Conservation (phyloP, 2,797 vertebrate species). For the Myiotriccus ornatus region DNA sequence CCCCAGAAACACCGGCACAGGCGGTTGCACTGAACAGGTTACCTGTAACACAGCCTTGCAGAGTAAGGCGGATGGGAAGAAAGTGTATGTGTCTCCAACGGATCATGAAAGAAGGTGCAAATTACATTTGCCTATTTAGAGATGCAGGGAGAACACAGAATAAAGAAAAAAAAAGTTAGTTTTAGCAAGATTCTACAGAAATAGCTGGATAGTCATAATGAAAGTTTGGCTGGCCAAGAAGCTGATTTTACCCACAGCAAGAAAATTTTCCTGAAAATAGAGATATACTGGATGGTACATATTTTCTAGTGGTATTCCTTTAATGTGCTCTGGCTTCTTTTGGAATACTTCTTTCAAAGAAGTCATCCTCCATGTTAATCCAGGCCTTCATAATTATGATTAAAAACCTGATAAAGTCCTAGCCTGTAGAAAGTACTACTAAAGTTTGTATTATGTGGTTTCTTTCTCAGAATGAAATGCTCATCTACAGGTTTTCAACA, state of each 20-base stretch:
- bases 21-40: not conserved
- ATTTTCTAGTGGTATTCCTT: not conserved
- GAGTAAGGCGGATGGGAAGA: not conserved
- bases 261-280: not conserved
- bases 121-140: not conserved
- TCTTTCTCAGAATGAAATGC: not conserved
- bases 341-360: not conserved
- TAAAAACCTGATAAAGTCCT: not conserved
- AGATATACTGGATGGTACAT: not conserved
- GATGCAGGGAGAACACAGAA: not conserved
- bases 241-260: not conserved
- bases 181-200: not conserved
- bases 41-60: not conserved
- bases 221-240: not conserved
- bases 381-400: not conserved
- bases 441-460: not conserved
- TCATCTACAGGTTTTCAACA: not conserved
- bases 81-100: not conserved
- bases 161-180: not conserved
- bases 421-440: not conserved
- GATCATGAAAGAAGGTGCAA: not conserved
- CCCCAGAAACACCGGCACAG: not conserved
- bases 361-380: not conserved
- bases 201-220: not conserved
- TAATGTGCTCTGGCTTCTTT: not conserved